These are phyloP conservation scores for Leucophenga varia DNA, from an alignment of 1,140 invertebrate genomes.

Conservation along the genomic window DNA sequence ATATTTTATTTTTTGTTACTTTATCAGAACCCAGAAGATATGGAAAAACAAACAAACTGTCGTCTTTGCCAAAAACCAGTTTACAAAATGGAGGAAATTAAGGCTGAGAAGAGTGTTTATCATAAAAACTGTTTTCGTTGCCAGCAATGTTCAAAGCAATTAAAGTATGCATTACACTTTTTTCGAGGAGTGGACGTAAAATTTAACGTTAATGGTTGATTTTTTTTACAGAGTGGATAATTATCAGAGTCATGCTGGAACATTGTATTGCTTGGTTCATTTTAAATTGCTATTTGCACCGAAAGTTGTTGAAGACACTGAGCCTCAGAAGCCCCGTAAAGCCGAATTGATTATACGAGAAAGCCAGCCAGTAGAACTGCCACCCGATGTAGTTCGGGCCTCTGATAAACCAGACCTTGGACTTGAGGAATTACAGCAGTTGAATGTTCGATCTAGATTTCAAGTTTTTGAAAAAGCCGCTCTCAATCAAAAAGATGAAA, in stretches of 20 bases:
- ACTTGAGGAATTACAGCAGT: conserved; percentile 75
- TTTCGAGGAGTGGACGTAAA: not conserved
- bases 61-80: conserved; percentile 82
- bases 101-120: conserved; percentile 82
- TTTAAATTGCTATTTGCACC: conserved; percentile 90
- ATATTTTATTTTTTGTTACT: not conserved
- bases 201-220: not conserved
- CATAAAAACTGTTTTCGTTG: conserved; percentile 93
- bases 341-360: conserved; percentile 90
- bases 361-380: conserved; percentile 83
- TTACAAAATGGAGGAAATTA: conserved; percentile 92
- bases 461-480: conserved; percentile 76
- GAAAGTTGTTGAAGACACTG: conserved; percentile 79
- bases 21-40: conserved; percentile 21
- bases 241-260: conserved; percentile 85
- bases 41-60: conserved; percentile 64
- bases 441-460: conserved; percentile 85
- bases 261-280: conserved; percentile 89
- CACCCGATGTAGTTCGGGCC: conserved; percentile 85
- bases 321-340: conserved; percentile 68
- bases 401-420: conserved; percentile 88
- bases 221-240: conserved; percentile 74
- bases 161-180: conserved; percentile 66
- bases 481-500: conserved; percentile 34
- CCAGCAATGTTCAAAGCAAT: conserved; percentile 82